phyloP scores from a whole-genome alignment of 1,140 invertebrate species.

The Anastatus disparis region DNA sequence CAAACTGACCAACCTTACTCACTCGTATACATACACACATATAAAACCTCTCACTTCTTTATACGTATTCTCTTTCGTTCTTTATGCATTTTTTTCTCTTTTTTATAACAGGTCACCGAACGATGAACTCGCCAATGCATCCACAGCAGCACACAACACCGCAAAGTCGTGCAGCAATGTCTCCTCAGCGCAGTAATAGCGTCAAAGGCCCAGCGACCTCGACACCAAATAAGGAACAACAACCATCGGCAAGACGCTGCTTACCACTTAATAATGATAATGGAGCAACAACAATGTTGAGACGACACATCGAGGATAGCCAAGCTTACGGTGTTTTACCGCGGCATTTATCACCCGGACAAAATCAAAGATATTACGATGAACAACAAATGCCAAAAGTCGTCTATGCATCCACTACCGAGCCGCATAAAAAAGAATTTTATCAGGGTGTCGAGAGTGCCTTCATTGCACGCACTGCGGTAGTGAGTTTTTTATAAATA shows the following conservation, averaged over 20 bases:
- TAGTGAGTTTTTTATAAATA: constrained; percentile 63
- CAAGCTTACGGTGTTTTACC: not conserved
- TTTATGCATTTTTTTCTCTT: not conserved
- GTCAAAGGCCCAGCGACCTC: constrained; percentile 55
- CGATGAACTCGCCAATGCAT: constrained; percentile 36
- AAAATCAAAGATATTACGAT: not conserved
- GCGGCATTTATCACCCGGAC: constrained; percentile 10
- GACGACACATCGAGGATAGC: constrained; percentile 40
- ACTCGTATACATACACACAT: no score
- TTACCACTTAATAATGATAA: constrained; percentile 58
- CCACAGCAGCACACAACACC: constrained; percentile 52
- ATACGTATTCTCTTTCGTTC: not conserved
- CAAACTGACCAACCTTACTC: constrained; percentile 1
- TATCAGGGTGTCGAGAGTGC: constrained; percentile 62
- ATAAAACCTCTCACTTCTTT: no score
- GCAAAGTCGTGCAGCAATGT: constrained; percentile 51
- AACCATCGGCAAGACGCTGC: constrained; percentile 61
- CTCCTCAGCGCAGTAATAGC: no score
- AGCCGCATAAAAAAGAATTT: constrained; percentile 48
- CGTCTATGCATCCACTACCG: constrained; percentile 41
- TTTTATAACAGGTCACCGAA: not conserved
- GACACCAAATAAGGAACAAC: constrained; percentile 64
- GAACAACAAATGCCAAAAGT: no score
- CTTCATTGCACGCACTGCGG: constrained; percentile 64
- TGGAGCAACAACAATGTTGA: constrained; percentile 52